Percentiles rank a stretch among this genome's conserved stretches.
These are phyloP conservation scores for Tetranychus piercei DNA, from an alignment of 2,888 invertebrate species.

Conservation along the genomic window DNA sequence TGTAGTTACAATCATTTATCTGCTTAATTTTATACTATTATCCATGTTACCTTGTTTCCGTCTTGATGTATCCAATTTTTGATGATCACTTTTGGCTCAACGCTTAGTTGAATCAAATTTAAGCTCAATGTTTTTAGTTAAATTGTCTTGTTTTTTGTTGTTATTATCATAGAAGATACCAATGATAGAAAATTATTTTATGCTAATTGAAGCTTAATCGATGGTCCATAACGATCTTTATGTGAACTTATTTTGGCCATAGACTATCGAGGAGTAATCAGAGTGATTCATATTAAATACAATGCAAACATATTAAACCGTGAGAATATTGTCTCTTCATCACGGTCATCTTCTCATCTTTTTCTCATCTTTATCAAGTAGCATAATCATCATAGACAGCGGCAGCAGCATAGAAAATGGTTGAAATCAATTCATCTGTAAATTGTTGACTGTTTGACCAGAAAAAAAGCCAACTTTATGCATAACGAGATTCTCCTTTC, in stretches of 20 bases:
- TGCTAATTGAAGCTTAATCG: background rate
- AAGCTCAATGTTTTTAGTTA: background rate
- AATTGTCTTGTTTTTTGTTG: background rate
- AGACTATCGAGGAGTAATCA: background rate
- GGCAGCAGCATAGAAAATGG: background rate
- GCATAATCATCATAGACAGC: background rate
- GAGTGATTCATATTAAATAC: background rate
- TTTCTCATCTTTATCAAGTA: background rate
- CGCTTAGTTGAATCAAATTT: background rate
- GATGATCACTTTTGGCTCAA: background rate
- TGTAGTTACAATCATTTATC: background rate
- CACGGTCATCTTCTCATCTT: background rate
- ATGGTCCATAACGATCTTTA: background rate
- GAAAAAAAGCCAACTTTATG: too few relatives aligned
- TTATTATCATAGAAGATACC: background rate
- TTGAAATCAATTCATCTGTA: background rate
- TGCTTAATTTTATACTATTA: background rate
- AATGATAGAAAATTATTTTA: background rate
- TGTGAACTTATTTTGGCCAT: background rate
- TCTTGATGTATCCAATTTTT: background rate
- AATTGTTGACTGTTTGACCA: background rate
- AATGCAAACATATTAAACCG: background rate
- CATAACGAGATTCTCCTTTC: too few relatives aligned
- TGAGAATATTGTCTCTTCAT: constrained; percentile 1
- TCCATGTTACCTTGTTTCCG: background rate